Evolutionary conservation across 2,888 invertebrate genomes (phyloP), one percentile per base, ranked within the genome.

Genomic region (Ormia ochracea): DNA sequence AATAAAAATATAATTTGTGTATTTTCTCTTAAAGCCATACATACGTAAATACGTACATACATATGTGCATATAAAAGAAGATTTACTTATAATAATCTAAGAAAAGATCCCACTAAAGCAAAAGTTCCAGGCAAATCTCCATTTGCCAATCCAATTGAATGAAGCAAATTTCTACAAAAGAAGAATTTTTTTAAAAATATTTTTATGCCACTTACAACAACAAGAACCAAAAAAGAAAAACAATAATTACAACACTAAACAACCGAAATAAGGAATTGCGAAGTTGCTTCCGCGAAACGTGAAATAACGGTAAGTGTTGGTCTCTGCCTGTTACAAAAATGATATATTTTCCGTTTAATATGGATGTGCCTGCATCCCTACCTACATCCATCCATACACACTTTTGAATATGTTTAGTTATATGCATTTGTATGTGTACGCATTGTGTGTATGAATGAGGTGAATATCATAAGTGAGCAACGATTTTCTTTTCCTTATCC

Each of bases 261-360:
- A 63, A 58, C 68, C 58, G 65, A 2, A 23, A 52, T 33, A 69
- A 66, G 74, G 74, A 74, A 69, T 73, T 77, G 63, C 36, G 63
- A 58, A 48, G 45, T 45, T 45, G 6, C 6, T 43, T 45, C 43
- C 14, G 28, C 14, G 19, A 19, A 56, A 58, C 52, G 36, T 76
- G 52, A 80, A 68, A 63, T 80, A 80, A 80, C 80, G 80, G 80
- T 80, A 73, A 80, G 80, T 76, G 41, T 68, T 56, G 54, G 72
- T 33, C 17, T 14, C 43, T 19, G 21, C 12, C 14, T 41, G 5
- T 17, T 12, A 45, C 17, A 19, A 4, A 45, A 36, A 2, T 43
- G 10, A 19, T 19, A 0, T 50, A 7, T 7, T 45, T 21, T 45
- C 12, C 9, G n/a, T n/a, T n/a, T n/a, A n/a, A n/a, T n/a, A n/a